Base-by-base conservation (phyloP, 2,888 invertebrate genomes). In the Euphydryas editha region DNA sequence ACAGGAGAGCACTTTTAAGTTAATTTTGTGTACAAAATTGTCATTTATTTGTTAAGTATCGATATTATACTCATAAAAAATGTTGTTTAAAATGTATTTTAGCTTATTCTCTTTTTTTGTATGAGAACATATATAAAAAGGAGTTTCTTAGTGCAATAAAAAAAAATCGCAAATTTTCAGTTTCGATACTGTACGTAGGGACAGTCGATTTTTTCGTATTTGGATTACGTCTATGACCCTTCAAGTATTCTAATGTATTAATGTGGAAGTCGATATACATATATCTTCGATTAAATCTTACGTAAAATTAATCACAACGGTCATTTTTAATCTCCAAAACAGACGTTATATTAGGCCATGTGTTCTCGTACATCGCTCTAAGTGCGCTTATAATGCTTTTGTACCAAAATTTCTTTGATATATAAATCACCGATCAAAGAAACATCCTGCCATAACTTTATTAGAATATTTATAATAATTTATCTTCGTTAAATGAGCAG, bases 291-390 rank as follows among this genome's bases (percentile, higher is more conserved):
- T 37, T 65, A 54, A 60, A 62, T 68, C 59, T 55, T 36, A 21
- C 55, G 20, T 59, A 55, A 64, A 59, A 66, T 56, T 59, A 65
- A 71, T 69, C 66, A 59, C 61, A 65, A 59, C 49, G 58, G 21
- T 44, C 60, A 68, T 65, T 70, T 65, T 68, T 68, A 63, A 68
- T 63, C 61, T 68, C 60, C 44, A 44, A 60, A 65, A 70, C 63
- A 55, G 65, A 62, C 65, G 61, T 65, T 69, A 67, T 73, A 73
- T 73, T 65, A 64, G 68, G 75, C 75, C 75, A 75, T 75, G 73
- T 75, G 75, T 72, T 74, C 62, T 59, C 63, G 51, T 70, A 68
- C 59, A 64, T 59, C 68, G 69, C 63, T 63, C 56, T 68, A 68
- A 70, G 68, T 70, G 73, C 65, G 67, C 68, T 69, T 68, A 67